These are phyloP conservation scores for Phylloscopus whistleri DNA, from an alignment of 2,113 vertebrate genomes.

Conservation along the genomic window DNA sequence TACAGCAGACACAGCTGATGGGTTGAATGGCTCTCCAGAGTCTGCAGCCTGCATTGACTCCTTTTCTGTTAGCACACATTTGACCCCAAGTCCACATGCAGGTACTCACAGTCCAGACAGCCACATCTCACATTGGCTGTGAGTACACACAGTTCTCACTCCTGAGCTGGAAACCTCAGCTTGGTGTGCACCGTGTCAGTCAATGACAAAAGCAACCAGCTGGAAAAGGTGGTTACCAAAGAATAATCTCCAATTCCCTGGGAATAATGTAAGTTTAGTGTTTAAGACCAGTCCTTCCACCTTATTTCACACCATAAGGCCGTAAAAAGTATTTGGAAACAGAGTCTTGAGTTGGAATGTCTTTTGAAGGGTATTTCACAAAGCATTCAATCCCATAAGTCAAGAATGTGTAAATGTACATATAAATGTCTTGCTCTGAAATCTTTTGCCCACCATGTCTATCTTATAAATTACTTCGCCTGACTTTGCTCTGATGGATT, in stretches of 20 bases:
- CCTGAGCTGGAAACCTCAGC: not conserved
- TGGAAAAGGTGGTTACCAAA: not conserved
- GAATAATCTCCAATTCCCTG: not conserved
- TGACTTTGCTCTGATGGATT: not conserved
- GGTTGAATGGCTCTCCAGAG: not conserved
- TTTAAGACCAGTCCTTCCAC: not conserved
- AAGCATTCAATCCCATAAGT: not conserved
- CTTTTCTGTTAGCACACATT: not conserved
- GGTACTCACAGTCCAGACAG: not conserved
- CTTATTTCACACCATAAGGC: rapidly evolving
- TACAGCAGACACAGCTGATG: not conserved
- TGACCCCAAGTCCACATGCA: not conserved
- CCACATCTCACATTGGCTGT: not conserved
- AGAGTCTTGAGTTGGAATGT: not conserved
- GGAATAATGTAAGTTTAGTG: not conserved
- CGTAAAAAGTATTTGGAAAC: not conserved
- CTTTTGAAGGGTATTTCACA: not conserved
- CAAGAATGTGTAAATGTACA: not conserved
- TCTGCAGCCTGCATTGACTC: not conserved
- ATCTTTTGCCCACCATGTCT: not conserved
- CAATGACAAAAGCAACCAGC: not conserved
- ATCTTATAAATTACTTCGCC: not conserved
- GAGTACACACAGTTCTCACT: not conserved
- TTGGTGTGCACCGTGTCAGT: not conserved
- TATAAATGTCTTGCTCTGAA: not conserved